These are phyloP conservation scores for Cryptocephalus primarius DNA, from an alignment of 2,888 invertebrate species.

Conservation along the genomic window DNA sequence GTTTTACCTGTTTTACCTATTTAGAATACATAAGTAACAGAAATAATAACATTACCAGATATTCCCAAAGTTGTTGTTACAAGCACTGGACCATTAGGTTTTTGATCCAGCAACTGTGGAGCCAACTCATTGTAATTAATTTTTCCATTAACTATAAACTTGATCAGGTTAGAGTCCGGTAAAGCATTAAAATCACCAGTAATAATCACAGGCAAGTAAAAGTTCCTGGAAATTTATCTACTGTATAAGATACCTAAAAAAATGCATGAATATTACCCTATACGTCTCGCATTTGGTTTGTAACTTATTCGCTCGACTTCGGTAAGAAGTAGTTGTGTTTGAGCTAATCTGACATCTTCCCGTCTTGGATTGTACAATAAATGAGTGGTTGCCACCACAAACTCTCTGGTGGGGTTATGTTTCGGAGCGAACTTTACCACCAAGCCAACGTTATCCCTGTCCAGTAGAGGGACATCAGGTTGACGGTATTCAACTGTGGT, in stretches of 20 bases:
- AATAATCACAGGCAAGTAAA: constrained; percentile 63
- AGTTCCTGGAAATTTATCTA: not conserved
- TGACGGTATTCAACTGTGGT: constrained; percentile 60
- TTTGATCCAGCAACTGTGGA: constrained; percentile 19
- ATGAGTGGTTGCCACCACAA: constrained; percentile 89
- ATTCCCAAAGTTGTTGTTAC: constrained; percentile 35
- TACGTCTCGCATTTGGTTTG: not conserved
- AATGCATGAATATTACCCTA: not conserved
- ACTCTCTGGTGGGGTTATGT: constrained; percentile 37
- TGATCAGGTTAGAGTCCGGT: constrained; percentile 61
- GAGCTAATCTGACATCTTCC: constrained; percentile 82
- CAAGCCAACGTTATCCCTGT: constrained; percentile 81
- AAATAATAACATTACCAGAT: constrained; percentile 31
- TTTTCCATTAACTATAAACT: constrained; percentile 53
- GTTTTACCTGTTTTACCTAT: no score
- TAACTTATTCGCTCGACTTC: constrained; percentile 73
- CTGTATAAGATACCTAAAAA: constrained; percentile 10
- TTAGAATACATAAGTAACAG: no score
- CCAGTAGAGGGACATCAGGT: constrained; percentile 51
- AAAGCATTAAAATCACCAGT: constrained; percentile 90
- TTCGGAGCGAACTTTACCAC: constrained; percentile 61
- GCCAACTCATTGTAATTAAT: constrained; percentile 40
- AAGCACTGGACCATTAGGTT: constrained; percentile 16
- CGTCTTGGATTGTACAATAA: constrained; percentile 84
- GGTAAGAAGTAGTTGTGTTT: constrained; percentile 71